Evolutionary conservation across 1,140 invertebrate genomes (phyloP), one percentile per base, ranked within the genome.

Genomic region (Cotesia glomerata): DNA sequence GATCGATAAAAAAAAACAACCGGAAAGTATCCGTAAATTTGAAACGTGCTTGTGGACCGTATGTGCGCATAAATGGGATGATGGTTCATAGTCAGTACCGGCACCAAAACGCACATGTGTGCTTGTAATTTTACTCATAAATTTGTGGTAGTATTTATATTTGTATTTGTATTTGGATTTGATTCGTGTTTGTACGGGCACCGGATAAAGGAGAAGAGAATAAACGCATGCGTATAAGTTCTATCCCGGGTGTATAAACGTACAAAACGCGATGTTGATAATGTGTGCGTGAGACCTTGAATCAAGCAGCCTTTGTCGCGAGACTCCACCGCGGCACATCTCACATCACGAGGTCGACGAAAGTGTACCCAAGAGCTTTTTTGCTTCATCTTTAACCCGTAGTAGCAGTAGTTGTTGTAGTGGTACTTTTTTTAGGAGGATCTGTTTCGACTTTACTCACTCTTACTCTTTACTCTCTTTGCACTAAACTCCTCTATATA

Each of bases 231-330:
- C 65, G 70, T 45, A 45, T 45, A 45, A 45, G 39, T 45, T 45
- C 72, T 59, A 59, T 72, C 71, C 69, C 70, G 75, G 75, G 77
- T 75, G 74, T 69, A 68, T 65, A 65, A 71, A 14, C 35, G 72
- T 45, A 45, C 11, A 45, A 45, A 45, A 45, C 39, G 8, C 39
- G 39, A 45, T 7, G 39, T 11, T 45, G 39, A 45, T 45, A 45
- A 45, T 32, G 35, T 52, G 67, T 65, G 68, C 69, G 73, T 71
- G 62, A 64, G 72, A 86, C 85, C 86, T 86, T 86, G 86, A 86
- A 87, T 86, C 86, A 80, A 80, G 79, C 85, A 84, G 86, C 86
- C 85, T 87, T 87, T 85, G 86, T 86, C 85, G 85, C 84, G 83
- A 80, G 81, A 81, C 80, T 81, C 81, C 76, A 80, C 79, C 80